Evolutionary conservation across 2,113 vertebrate species (phyloP).

Genomic region (Bagarius yarrelli): DNA sequence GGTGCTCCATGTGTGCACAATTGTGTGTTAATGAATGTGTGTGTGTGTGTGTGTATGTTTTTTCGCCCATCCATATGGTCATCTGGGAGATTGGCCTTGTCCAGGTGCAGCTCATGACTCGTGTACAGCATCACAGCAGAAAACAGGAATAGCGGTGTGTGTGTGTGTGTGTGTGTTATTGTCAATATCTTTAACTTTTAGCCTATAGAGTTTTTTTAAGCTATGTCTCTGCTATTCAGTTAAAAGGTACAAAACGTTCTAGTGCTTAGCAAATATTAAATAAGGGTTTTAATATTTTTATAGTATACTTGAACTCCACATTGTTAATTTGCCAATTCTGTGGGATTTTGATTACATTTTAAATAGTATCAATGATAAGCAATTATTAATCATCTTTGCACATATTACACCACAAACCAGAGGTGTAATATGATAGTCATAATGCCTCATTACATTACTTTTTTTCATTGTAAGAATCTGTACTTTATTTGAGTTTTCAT

Average conservation of each 20-base stretch:
- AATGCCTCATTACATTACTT: too few species aligned
- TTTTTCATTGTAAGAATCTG: too few species aligned
- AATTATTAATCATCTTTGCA: too few species aligned
- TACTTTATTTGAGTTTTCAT: too few species aligned
- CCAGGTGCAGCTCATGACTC: slow-evolving; percentile 46
- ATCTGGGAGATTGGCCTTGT: slow-evolving; percentile 44
- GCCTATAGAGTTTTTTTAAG: neutral
- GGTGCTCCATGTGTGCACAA: slow-evolving; percentile 20
- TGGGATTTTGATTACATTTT: neutral
- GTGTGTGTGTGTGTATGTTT: slow-evolving; percentile 27
- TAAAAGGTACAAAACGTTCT: neutral
- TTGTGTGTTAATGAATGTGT: slow-evolving; percentile 7
- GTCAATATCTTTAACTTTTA: neutral
- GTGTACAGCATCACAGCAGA: slow-evolving; percentile 7
- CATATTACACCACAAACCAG: too few species aligned
- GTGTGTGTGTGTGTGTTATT: slow-evolving; percentile 31
- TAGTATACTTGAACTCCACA: neutral
- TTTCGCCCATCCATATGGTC: slow-evolving; percentile 54
- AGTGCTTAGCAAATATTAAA: neutral
- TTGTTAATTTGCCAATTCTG: neutral
- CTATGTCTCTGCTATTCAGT: neutral
- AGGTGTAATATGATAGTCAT: too few species aligned
- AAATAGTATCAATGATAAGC: too few species aligned
- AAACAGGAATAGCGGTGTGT: neutral
- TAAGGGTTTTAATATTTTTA: neutral